phyloP scores from a whole-genome alignment of 2,797 vertebrate genomes.

The Anniella stebbinsi region DNA sequence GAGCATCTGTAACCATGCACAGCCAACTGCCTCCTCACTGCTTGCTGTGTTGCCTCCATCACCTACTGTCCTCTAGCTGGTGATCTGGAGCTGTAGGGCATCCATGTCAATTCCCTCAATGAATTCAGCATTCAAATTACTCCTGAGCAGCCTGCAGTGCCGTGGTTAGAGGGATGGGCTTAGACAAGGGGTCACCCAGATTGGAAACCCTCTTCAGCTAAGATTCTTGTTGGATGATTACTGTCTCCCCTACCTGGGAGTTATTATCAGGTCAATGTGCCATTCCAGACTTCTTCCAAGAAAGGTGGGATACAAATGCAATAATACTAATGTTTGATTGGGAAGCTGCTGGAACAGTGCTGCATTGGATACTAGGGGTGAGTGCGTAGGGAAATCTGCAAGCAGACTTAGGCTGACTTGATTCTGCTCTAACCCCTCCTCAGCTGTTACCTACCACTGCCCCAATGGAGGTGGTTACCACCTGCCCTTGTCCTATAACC shows the following conservation, averaged over 20 bases:
- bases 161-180: too few relatives aligned
- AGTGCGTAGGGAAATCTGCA: not conserved
- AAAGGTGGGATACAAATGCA: too few relatives aligned
- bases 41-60: too few relatives aligned
- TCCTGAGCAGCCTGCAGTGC: too few relatives aligned
- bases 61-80: too few relatives aligned
- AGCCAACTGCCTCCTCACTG: too few relatives aligned
- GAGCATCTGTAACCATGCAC: too few relatives aligned
- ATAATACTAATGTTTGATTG: not conserved
- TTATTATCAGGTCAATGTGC: not conserved
- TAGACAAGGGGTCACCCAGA: not conserved
- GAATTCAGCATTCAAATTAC: not conserved
- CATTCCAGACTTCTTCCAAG: not conserved
- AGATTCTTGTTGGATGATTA: not conserved
- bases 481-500: not conserved
- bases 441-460: not conserved
- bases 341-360: not conserved
- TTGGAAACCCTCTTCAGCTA: not conserved
- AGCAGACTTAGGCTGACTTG: not conserved
- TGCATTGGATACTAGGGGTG: not conserved
- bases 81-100: too few relatives aligned
- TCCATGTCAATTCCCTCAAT: not conserved
- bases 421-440: not conserved
- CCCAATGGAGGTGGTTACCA: not conserved
- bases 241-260: not conserved